Base-by-base conservation (phyloP, 2,797 vertebrate genomes). In the Takifugu rubripes region DNA sequence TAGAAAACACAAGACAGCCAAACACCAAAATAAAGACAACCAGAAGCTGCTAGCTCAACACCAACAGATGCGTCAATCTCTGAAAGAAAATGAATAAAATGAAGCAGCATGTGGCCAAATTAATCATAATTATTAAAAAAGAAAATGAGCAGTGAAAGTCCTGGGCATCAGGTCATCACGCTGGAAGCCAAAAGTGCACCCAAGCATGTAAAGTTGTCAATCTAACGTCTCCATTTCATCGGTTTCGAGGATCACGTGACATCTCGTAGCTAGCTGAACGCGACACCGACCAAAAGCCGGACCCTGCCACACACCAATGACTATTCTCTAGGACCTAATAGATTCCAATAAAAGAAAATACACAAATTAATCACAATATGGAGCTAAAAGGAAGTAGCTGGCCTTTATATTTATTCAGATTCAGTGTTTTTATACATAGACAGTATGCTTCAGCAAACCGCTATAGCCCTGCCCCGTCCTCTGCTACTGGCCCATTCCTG, bases 201-300 rank as follows among this genome's bases (percentile, higher is more conserved):
- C 72, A 77, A 83, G 80, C 73, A 62, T 56, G 81, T 82, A 79
- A 86, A 84, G 75, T 74, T 83, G 73, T 55, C 79, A 64, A 80
- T 82, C 79, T 68, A 74, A 77, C 56, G 77, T 80, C 81, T 77
- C 70, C 60, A 77, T 84, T 81, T 73, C 79, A 87, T 85, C 87
- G 85, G 85, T 75, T 77, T 54, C 29, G 14, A 10, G 75, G 81
- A 81, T 83, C 84, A 86, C 84, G 84, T 87, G 85, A 85, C 81
- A 68, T 58, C 62, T 42, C 59, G 36, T 42, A 66, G 77, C 58
- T 71, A 74, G 71, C 81, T 36, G 57, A 40, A 40, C 49, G 45
- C 74, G 66, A 75, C 3, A 48, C 25, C 17, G 17, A 46, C 1
- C 64, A 11, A 66, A 61, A 73, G 64, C 60, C 0, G 14, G 51